Conservation (phyloP, 2,888 invertebrate species). For the Omphaloscelis lunosa region DNA sequence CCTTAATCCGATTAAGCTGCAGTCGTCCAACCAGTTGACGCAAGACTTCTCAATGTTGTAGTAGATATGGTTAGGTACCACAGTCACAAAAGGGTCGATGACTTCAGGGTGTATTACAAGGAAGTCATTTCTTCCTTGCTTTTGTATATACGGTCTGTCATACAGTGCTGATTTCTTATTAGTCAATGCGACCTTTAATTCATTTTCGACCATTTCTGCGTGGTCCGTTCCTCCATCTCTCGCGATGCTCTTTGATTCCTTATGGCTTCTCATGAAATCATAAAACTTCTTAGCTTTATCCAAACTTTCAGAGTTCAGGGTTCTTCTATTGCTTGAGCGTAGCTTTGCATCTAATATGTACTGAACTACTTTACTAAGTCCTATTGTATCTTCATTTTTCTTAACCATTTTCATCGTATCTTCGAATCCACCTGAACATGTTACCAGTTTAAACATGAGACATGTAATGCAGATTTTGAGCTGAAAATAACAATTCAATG, state of each 20-base stretch:
- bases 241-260: fast-evolving
- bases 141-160: constrained; percentile 76
- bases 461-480: constrained; percentile 31
- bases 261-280: neutral
- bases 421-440: neutral
- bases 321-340: constrained; percentile 20
- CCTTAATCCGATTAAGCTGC: constrained; percentile 79
- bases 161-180: constrained; percentile 72
- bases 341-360: constrained; percentile 41
- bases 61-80: constrained; percentile 82
- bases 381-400: constrained; percentile 24
- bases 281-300: constrained; percentile 1
- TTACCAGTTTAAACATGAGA: constrained; percentile 27
- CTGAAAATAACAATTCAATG: constrained; percentile 44
- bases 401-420: neutral
- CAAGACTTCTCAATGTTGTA: constrained; percentile 82
- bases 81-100: constrained; percentile 78
- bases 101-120: constrained; percentile 75
- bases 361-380: constrained; percentile 40
- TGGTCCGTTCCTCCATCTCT: neutral
- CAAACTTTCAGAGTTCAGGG: neutral
- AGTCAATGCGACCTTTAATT: constrained; percentile 69
- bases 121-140: constrained; percentile 78
- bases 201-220: constrained; percentile 67
- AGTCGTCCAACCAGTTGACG: constrained; percentile 85